Conservation (phyloP, 2,888 invertebrate species). For the Nebria salina region DNA sequence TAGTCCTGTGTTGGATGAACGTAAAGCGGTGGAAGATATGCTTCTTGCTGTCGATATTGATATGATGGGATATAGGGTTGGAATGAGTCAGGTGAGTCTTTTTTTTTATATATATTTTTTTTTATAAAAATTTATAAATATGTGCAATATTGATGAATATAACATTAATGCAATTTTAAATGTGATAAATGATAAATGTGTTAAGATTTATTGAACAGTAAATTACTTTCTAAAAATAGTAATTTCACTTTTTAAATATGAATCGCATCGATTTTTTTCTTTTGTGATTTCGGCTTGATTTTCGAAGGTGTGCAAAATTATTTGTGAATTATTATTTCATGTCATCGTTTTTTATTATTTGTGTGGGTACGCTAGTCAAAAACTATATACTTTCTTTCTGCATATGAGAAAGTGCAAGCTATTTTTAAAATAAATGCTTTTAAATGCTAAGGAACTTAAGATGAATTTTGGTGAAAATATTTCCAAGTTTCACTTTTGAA, state of each 20-base stretch:
- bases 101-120: background rate
- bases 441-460: background rate
- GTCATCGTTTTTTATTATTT: background rate
- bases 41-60: slow-evolving; percentile 85
- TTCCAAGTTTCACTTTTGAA: background rate
- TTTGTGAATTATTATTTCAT: background rate
- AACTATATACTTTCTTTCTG: background rate
- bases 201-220: background rate
- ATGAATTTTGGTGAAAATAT: background rate
- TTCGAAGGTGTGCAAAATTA: background rate
- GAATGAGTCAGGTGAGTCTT: slow-evolving; percentile 86
- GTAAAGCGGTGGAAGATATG: slow-evolving; percentile 84
- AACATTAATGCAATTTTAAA: background rate
- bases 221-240: background rate
- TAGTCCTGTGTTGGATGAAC: slow-evolving; percentile 64
- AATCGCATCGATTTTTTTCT: background rate
- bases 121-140: too few relatives aligned
- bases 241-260: background rate
- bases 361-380: background rate
- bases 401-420: background rate
- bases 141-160: too few relatives aligned
- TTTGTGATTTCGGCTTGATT: background rate
- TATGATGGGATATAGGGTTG: slow-evolving; percentile 85
- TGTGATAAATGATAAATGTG: background rate
- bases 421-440: background rate